These are phyloP conservation scores for Cyprinodon brontotheroides DNA, from an alignment of 2,113 vertebrate genomes.

Conservation along the genomic window DNA sequence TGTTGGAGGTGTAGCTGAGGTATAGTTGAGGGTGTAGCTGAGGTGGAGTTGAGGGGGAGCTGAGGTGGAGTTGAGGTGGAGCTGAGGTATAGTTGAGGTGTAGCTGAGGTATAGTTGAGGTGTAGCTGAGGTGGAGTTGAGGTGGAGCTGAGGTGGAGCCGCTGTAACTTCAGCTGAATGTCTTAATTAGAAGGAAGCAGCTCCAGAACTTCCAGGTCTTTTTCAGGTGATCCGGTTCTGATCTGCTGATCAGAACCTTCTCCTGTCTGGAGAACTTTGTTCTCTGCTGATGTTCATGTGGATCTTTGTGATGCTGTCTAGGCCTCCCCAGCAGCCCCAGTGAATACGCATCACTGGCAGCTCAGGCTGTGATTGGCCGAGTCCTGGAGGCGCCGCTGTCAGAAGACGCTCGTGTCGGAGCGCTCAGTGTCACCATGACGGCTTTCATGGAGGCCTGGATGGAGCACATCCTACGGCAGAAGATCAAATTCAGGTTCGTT, in stretches of 20 bases:
- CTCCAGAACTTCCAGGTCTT: constrained; percentile 45
- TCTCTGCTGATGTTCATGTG: neutral
- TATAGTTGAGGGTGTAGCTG: too few species aligned
- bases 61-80: too few species aligned
- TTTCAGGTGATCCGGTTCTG: constrained; percentile 31
- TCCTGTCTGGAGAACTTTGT: neutral
- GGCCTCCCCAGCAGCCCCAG: constrained; percentile 83
- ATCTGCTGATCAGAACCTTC: too few species aligned
- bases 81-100: too few species aligned
- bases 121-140: too few species aligned
- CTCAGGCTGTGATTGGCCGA: constrained; percentile 83
- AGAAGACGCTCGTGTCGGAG: constrained; percentile 72
- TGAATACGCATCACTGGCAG: constrained; percentile 80
- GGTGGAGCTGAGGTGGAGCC: too few species aligned
- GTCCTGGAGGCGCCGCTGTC: constrained; percentile 83
- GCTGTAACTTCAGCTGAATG: too few species aligned
- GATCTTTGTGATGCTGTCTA: constrained; percentile 40
- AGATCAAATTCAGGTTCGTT: constrained; percentile 88
- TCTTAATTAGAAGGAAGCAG: constrained; percentile 26
- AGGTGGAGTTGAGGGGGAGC: too few species aligned
- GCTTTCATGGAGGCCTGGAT: constrained; percentile 92
- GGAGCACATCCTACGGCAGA: constrained; percentile 86
- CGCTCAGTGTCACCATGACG: constrained; percentile 80
- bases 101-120: too few species aligned
- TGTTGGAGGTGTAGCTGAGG: too few species aligned